Percentiles rank a stretch among this genome's conserved stretches.
Evolutionary conservation across 30 jellyfish, hydroid and myxozoan species (phyloP).

Genomic region (Rhopilema esculentum): DNA sequence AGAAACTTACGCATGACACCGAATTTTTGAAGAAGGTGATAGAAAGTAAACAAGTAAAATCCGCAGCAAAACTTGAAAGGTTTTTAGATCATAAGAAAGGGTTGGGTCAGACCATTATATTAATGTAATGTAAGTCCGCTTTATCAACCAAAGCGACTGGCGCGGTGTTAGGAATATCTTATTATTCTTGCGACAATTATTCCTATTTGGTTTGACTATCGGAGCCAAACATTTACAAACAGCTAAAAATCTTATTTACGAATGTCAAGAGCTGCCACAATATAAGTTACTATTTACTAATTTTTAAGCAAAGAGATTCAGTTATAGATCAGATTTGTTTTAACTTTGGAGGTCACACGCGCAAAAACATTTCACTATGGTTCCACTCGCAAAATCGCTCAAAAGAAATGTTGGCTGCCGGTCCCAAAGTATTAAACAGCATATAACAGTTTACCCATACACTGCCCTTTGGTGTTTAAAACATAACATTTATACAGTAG

Average conservation of each 20-base stretch:
- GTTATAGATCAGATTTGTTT: constrained; percentile 31
- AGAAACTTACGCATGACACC: not conserved
- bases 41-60: not conserved
- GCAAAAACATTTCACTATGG: not conserved
- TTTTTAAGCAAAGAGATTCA: constrained; percentile 7
- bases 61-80: not conserved
- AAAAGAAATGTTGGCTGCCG: not conserved
- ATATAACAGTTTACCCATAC: not conserved
- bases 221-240: constrained; percentile 26
- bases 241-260: constrained; percentile 4
- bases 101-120: not conserved
- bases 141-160: not conserved
- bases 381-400: not conserved
- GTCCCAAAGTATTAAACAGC: not conserved
- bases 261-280: not conserved
- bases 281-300: not conserved
- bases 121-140: not conserved
- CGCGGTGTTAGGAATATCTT: not conserved
- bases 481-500: not conserved
- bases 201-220: constrained; percentile 18
- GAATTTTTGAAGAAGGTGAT: not conserved
- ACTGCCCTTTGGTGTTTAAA: not conserved
- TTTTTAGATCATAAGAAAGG: not conserved
- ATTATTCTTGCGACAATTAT: not conserved
- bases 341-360: constrained; percentile 21